phyloP scores from a whole-genome alignment of 2,797 vertebrate species.

The Acipenser oxyrinchus region DNA sequence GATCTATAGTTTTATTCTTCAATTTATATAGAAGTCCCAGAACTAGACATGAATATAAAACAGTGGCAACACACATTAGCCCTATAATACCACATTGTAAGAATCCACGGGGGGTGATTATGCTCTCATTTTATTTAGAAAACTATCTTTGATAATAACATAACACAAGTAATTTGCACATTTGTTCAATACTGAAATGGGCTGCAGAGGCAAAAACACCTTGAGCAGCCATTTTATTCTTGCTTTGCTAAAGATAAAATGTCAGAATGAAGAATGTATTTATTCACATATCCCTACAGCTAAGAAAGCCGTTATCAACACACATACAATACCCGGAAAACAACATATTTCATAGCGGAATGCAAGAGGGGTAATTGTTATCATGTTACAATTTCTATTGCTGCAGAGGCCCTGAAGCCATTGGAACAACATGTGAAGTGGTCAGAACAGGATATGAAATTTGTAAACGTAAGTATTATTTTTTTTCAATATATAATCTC shows the following conservation, averaged over 20 bases:
- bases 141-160: conserved; percentile 41
- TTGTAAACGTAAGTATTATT: background rate
- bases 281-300: conserved; percentile 42
- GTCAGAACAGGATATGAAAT: conserved; percentile 30
- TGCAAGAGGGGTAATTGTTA: conserved; percentile 15
- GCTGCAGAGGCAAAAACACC: conserved; percentile 9
- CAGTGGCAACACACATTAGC: too few relatives aligned
- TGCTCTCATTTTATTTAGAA: conserved; percentile 35
- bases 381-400: conserved; percentile 13
- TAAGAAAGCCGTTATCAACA: conserved; percentile 40
- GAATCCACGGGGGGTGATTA: conserved; percentile 28
- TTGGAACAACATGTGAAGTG: conserved; percentile 18
- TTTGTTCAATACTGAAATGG: conserved; percentile 15
- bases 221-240: background rate
- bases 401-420: conserved; percentile 21
- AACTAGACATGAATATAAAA: conserved; percentile 3
- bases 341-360: conserved; percentile 18
- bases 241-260: conserved; percentile 3
- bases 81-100: conserved; percentile 29
- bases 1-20: background rate
- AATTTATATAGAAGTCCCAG: background rate
- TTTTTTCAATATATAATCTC: conserved; percentile 15
- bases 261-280: conserved; percentile 26
- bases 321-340: conserved; percentile 32
- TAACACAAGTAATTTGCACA: conserved; percentile 30